Evolutionary conservation across 2,888 invertebrate species (phyloP), one percentile per base, ranked within the genome.

Genomic region (Pseudoips prasinana): DNA sequence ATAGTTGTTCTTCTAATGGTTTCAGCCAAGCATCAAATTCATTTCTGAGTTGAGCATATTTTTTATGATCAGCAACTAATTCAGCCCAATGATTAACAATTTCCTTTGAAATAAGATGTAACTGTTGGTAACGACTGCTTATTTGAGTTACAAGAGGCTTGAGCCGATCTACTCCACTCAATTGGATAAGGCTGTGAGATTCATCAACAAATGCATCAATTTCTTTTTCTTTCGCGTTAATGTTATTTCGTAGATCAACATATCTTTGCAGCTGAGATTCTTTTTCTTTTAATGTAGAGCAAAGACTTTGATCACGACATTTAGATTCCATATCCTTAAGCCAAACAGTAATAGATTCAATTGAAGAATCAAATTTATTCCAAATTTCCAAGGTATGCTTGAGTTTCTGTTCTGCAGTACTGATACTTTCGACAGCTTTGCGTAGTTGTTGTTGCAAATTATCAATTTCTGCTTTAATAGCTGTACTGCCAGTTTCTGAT

Each of bases 151-250:
- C 94, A 31, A 96, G 86, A 3, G 95, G 95, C 64, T 96, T 96
- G 8, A 98, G 91, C 32, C 95, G 92, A 56, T 96, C 96, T 0
- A 95, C 95, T 0, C 94, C 94, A 61, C 96, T 96, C 14, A 93
- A 89, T 68, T 96, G 95, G 1, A 97, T 90, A 32, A 98, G 85
- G 7, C 92, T 92, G 68, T 98, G 96, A n/a, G 96, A 95, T 61
- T 93, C 93, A 73, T 98, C 98, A 10, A 96, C 92, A 66, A 98
- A 97, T 7, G 92, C 91, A 73, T 98, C 98, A 23, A 98, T 92
- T 67, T 94, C 94, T 57, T 93, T 92, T 75, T 98, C 98, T 60
- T 95, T 94, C 7, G 91, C 91, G 29, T 93, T 85, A 28, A 98
- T 94, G 29, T 92, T 90, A 44, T 95, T 94, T 9, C 95, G 92